These are phyloP conservation scores for Kryptolebias ocellatus DNA, from an alignment of 2,797 vertebrate genomes.

Conservation along the genomic window DNA sequence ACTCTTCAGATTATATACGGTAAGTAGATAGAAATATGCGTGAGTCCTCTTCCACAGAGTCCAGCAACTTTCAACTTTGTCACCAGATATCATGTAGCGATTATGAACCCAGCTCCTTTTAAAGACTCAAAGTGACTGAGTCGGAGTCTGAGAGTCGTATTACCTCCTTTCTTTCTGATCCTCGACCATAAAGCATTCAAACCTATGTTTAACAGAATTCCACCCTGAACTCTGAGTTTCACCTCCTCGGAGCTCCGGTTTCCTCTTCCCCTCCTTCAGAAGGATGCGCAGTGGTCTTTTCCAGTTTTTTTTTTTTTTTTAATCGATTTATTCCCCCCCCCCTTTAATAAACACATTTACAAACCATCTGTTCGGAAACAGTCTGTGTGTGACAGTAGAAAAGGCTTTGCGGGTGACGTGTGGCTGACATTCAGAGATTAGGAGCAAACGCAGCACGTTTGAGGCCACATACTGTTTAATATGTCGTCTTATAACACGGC, in stretches of 20 bases:
- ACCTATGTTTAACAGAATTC: too few species aligned
- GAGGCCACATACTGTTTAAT: slow-evolving; percentile 47
- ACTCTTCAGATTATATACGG: too few species aligned
- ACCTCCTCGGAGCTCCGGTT: too few species aligned
- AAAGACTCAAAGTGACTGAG: too few species aligned
- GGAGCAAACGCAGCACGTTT: slow-evolving; percentile 22
- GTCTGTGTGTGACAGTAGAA: slow-evolving; percentile 39
- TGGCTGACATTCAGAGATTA: slow-evolving; percentile 53
- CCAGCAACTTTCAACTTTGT: slow-evolving; percentile 19
- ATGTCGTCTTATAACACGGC: slow-evolving; percentile 40
- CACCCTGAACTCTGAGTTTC: too few species aligned
- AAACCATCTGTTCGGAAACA: slow-evolving; percentile 58
- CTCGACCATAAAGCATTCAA: too few species aligned
- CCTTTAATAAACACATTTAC: slow-evolving; percentile 36
- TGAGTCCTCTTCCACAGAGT: slow-evolving; percentile 10
- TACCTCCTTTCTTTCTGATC: too few species aligned
- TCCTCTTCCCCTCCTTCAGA: slow-evolving; percentile 47
- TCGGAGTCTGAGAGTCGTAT: too few species aligned
- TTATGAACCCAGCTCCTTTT: too few species aligned
- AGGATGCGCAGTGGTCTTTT: slow-evolving; percentile 79
- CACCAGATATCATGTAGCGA: too few species aligned
- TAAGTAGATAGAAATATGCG: too few species aligned
- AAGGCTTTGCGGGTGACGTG: slow-evolving; percentile 58
- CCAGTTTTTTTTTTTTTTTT: slow-evolving; percentile 42
- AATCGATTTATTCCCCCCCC: slow-evolving; percentile 52